Evolutionary conservation across 2,113 vertebrate species (phyloP).

Genomic region (Xiphophorus couchianus): DNA sequence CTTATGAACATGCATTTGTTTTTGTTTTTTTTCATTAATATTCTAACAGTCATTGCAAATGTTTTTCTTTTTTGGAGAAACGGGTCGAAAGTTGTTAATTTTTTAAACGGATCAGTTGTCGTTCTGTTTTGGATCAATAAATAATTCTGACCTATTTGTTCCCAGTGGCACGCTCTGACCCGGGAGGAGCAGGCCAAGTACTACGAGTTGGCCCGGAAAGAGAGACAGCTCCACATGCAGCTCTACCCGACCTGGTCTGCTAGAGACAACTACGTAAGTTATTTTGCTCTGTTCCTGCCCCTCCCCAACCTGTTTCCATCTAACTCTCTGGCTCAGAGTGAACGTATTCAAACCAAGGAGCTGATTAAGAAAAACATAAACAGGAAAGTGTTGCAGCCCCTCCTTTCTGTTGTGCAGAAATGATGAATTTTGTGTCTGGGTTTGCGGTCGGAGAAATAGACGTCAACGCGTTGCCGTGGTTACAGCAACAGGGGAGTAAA

Average conservation of each 20-base stretch:
- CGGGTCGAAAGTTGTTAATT: not conserved
- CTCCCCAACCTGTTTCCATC: not conserved
- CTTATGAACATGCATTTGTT: not conserved
- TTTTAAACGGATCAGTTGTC: not conserved
- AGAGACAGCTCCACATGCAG: constrained; percentile 99
- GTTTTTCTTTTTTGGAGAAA: not conserved
- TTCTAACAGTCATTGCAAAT: not conserved
- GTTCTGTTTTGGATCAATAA: not conserved
- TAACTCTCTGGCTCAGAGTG: not conserved
- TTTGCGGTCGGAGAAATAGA: constrained; percentile 10
- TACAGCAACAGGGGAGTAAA: not conserved
- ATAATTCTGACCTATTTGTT: constrained; percentile 3
- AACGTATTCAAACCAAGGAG: constrained; percentile 14
- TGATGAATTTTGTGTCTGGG: constrained; percentile 12
- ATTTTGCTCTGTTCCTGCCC: not conserved
- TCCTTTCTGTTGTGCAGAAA: constrained; percentile 16
- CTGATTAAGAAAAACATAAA: constrained; percentile 5
- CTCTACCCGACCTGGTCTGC: constrained; percentile 99
- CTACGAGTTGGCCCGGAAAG: constrained; percentile 96
- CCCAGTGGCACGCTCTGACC: constrained; percentile 96
- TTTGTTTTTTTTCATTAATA: not conserved
- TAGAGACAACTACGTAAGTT: constrained; percentile 94
- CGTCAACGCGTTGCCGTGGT: constrained; percentile 22
- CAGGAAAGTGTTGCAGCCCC: not conserved
- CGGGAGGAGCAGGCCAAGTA: constrained; percentile 99